Evolutionary conservation across 2,888 invertebrate genomes (phyloP).

Genomic region (Ganaspis brasiliensis): DNA sequence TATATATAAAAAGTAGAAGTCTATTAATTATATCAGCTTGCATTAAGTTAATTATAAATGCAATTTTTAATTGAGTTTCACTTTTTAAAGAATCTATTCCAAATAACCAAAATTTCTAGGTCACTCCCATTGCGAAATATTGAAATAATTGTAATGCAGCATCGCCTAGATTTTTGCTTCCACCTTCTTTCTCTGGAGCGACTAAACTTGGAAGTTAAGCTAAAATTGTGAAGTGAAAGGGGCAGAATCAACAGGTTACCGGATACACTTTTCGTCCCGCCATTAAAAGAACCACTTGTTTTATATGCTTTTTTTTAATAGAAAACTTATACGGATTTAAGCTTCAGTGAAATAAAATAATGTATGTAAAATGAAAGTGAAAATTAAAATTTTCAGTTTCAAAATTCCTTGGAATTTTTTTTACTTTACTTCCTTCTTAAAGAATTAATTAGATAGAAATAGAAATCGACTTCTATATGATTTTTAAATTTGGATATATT

Average conservation of each 20-base stretch:
- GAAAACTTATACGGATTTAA: not conserved
- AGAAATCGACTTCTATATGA: no score
- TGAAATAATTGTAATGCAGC: constrained; percentile 16
- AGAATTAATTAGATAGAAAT: no score
- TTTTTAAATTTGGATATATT: no score
- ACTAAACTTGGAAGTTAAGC: constrained; percentile 9
- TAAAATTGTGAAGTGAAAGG: constrained; percentile 65
- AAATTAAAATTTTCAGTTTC: no score
- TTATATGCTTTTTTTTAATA: not conserved
- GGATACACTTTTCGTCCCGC: constrained; percentile 59
- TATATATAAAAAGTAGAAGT: no score
- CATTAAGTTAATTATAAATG: no score
- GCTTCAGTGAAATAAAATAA: not conserved
- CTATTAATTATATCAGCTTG: no score
- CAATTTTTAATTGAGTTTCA: not conserved
- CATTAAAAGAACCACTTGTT: constrained; percentile 30
- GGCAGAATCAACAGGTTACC: constrained; percentile 69
- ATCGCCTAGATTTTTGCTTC: constrained; percentile 27
- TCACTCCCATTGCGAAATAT: constrained; percentile 23
- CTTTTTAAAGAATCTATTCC: not conserved
- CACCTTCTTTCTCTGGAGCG: not conserved
- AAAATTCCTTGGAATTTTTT: not conserved
- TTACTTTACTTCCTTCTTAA: no score
- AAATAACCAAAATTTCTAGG: not conserved
- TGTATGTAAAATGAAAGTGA: no score